Percentiles rank a stretch among this genome's conserved stretches.
phyloP scores from a whole-genome alignment of 2,888 invertebrate species.

The Philopedon plagiatum region DNA sequence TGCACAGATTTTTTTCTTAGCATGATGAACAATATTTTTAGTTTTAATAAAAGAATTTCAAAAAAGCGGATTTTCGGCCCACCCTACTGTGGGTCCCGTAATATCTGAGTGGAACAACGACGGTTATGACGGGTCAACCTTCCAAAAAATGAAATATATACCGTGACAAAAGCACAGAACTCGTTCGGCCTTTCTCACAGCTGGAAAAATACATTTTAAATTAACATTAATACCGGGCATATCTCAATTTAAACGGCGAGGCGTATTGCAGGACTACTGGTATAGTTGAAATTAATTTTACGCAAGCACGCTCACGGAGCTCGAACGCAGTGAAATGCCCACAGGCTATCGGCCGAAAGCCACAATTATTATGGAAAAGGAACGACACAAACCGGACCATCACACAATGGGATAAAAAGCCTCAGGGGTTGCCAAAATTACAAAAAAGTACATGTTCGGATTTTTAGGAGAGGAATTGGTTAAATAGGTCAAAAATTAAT shows the following conservation, averaged over 20 bases:
- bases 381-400: neutral
- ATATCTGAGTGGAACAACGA: neutral
- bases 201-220: slow-evolving; percentile 43
- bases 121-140: slow-evolving; percentile 2
- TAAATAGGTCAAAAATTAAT: no score
- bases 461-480: no score
- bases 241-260: slow-evolving; percentile 42
- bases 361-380: slow-evolving; percentile 21
- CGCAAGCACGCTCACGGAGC: slow-evolving; percentile 41
- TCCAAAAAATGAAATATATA: slow-evolving; percentile 23
- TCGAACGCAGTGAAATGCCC: slow-evolving; percentile 21
- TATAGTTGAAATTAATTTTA: slow-evolving; percentile 39
- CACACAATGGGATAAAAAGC: neutral
- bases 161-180: slow-evolving; percentile 20
- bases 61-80: no score
- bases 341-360: slow-evolving; percentile 19
- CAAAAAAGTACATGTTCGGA: no score
- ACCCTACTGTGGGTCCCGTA: neutral
- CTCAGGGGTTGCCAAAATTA: neutral
- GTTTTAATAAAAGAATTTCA: no score
- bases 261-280: slow-evolving; percentile 36
- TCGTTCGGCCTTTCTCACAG: slow-evolving; percentile 30
- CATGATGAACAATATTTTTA: no score
- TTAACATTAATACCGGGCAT: slow-evolving; percentile 39
- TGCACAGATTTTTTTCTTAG: no score